phyloP scores from a whole-genome alignment of 1,140 invertebrate genomes.

The Trigoniulus corallinus region DNA sequence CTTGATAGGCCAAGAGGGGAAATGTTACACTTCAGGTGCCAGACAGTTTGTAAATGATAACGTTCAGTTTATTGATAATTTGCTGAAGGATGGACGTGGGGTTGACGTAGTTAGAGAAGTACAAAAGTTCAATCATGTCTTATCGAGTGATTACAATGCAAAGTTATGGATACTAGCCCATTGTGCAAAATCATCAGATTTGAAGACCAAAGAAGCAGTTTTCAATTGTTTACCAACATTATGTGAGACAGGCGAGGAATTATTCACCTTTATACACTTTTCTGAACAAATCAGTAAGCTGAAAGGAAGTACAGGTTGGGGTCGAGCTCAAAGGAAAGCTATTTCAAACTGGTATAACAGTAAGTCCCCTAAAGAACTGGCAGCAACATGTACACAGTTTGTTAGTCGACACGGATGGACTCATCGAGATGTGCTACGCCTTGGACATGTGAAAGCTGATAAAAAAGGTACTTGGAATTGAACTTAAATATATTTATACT shows the following conservation, averaged over 20 bases:
- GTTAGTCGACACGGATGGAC: conserved; percentile 42
- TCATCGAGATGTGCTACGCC: conserved; percentile 46
- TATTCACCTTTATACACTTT: conserved; percentile 42
- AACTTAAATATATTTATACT: not conserved
- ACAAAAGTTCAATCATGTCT: no score
- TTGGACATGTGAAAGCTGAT: conserved; percentile 37
- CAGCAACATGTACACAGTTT: conserved; percentile 41
- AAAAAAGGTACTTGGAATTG: conserved; percentile 26
- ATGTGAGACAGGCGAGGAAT: conserved; percentile 34
- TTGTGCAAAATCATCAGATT: conserved; percentile 28
- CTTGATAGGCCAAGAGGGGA: no score
- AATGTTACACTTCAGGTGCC: no score
- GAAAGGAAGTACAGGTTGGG: conserved; percentile 30
- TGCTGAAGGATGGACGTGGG: no score
- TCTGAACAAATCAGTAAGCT: conserved; percentile 31
- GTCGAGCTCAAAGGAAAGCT: conserved; percentile 39
- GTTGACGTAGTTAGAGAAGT: no score
- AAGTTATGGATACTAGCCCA: conserved; percentile 20
- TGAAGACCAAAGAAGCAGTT: conserved; percentile 28
- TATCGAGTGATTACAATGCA: not conserved
- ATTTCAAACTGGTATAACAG: conserved; percentile 41
- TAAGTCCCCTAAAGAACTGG: conserved; percentile 36
- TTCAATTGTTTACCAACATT: conserved; percentile 33
- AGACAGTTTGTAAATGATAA: no score
- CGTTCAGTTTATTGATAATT: no score